Conservation (phyloP, 2,113 vertebrate genomes). For the Burhinus oedicnemus region DNA sequence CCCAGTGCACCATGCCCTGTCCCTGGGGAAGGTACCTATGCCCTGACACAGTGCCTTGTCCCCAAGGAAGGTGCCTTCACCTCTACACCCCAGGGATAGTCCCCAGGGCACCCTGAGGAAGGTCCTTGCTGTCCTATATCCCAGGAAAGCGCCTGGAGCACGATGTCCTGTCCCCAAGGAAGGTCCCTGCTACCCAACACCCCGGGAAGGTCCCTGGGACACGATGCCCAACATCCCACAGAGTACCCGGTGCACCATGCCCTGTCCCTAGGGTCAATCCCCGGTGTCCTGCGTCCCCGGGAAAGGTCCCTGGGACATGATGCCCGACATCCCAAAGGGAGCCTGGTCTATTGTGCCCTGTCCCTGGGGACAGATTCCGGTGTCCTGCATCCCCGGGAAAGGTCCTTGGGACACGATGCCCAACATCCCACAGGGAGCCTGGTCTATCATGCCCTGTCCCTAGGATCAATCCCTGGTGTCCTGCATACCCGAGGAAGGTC, state of each 20-base stretch:
- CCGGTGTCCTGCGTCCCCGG: neutral
- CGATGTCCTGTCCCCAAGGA: neutral
- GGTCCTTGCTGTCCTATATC: neutral
- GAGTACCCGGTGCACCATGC: no score
- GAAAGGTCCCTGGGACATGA: neutral
- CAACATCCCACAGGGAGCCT: neutral
- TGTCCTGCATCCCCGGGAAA: neutral
- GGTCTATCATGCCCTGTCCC: neutral
- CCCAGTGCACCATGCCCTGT: rapidly evolving
- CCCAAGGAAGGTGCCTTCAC: neutral
- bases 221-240: no score
- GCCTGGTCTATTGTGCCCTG: neutral
- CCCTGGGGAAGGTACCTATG: neutral
- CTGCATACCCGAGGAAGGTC: no score
- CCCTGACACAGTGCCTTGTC: rapidly evolving
- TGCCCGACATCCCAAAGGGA: neutral
- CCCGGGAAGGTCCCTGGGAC: no score
- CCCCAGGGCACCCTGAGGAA: neutral
- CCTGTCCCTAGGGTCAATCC: neutral
- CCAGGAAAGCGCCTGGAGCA: no score
- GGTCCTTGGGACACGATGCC: neutral
- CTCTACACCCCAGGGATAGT: neutral
- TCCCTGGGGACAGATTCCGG: no score
- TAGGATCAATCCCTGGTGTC: neutral
- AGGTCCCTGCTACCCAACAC: neutral